Conservation (phyloP, 2,113 vertebrate genomes). For the Myrmecobius fasciatus region DNA sequence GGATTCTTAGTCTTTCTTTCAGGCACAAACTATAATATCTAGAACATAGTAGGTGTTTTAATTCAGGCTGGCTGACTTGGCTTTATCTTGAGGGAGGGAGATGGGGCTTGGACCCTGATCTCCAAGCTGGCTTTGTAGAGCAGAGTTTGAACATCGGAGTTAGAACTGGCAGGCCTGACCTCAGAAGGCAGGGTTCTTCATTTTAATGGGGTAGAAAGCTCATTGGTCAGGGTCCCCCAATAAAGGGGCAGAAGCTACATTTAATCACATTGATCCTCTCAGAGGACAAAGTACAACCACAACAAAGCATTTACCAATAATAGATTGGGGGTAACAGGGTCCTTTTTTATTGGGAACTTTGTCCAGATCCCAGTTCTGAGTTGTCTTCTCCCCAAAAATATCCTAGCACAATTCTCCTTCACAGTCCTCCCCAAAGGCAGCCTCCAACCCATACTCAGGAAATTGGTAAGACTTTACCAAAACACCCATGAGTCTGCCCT, state of each 20-base stretch:
- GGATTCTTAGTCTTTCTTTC: not conserved
- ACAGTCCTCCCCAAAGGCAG: too few species aligned
- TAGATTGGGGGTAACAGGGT: not conserved
- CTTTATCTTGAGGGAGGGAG: not conserved
- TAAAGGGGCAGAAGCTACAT: too few species aligned
- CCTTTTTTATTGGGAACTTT: not conserved
- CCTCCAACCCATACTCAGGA: not conserved
- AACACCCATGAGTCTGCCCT: too few species aligned
- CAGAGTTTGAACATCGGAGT: not conserved
- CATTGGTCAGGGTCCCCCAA: not conserved
- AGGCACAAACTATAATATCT: too few species aligned
- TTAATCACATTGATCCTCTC: too few species aligned
- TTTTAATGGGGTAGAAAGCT: not conserved
- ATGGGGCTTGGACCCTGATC: not conserved
- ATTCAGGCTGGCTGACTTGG: too few species aligned
- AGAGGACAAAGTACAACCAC: too few species aligned
- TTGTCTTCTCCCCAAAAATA: not conserved
- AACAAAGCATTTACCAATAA: not conserved
- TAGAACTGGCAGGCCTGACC: not conserved
- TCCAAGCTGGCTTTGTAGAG: not conserved
- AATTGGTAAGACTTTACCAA: too few species aligned
- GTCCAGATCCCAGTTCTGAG: not conserved
- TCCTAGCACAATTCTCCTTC: too few species aligned
- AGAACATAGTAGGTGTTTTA: not conserved
- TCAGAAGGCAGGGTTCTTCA: not conserved